These are phyloP conservation scores for Drosophila ezoana DNA, from an alignment of 2,888 invertebrate genomes.

Conservation along the genomic window DNA sequence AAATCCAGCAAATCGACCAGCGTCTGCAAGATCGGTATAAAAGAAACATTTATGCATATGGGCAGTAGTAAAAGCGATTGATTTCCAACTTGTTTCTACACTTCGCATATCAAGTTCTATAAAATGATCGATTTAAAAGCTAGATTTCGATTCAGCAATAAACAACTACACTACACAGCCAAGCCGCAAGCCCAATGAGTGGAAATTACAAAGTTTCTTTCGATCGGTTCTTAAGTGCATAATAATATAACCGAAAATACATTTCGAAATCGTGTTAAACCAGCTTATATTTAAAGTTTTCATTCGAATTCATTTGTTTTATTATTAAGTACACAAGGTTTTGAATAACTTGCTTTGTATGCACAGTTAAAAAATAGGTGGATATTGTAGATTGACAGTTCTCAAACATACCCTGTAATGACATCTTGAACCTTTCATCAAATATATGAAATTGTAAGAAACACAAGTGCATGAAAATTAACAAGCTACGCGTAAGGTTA, in stretches of 20 bases:
- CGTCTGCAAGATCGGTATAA: conserved; percentile 46
- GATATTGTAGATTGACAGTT: too few relatives aligned
- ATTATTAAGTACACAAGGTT: too few relatives aligned
- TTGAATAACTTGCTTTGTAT: too few relatives aligned
- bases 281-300: background rate
- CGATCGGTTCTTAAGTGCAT: background rate
- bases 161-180: conserved; percentile 26
- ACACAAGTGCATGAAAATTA: too few relatives aligned
- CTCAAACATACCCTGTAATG: too few relatives aligned
- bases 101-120: conserved; percentile 52
- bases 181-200: conserved; percentile 12
- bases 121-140: conserved; percentile 56
- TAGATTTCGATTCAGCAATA: conserved; percentile 45
- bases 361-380: too few relatives aligned
- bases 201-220: conserved; percentile 4
- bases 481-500: too few relatives aligned
- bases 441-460: too few relatives aligned
- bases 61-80: conserved; percentile 54
- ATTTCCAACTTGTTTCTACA: conserved; percentile 56
- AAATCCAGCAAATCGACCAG: conserved; percentile 35
- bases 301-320: too few relatives aligned
- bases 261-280: background rate
- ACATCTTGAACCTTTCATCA: too few relatives aligned
- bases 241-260: background rate
- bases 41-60: conserved; percentile 34